Percentiles rank a stretch among this genome's conserved stretches.
Conservation (phyloP, 2,888 invertebrate genomes). For the Aricia artaxerxes region DNA sequence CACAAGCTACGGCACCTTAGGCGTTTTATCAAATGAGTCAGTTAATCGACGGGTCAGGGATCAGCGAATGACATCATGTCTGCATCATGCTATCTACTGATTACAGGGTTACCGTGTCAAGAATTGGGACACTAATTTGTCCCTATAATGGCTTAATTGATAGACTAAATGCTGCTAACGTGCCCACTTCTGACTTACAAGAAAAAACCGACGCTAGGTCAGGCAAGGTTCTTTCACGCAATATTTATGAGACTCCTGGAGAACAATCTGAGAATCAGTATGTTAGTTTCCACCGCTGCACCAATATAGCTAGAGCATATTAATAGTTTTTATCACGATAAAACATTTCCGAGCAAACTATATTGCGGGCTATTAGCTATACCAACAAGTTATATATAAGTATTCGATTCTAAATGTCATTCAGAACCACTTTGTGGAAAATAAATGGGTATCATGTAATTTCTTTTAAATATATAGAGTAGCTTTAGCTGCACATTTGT, state of each 20-base stretch:
- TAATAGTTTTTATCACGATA: no score
- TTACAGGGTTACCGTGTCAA: constrained; percentile 37
- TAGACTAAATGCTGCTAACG: neutral
- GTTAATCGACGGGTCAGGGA: constrained; percentile 43
- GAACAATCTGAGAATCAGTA: neutral
- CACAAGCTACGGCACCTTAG: constrained; percentile 32
- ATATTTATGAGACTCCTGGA: neutral
- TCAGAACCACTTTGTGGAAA: neutral
- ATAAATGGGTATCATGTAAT: neutral
- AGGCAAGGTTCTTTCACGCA: neutral
- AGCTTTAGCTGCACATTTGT: neutral
- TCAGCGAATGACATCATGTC: constrained; percentile 43
- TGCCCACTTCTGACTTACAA: neutral
- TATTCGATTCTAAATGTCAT: neutral
- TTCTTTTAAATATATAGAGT: neutral
- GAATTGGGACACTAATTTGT: constrained; percentile 37
- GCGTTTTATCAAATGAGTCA: constrained; percentile 41
- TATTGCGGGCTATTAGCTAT: neutral
- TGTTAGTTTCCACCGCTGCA: no score
- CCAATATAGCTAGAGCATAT: no score
- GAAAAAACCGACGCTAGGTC: neutral
- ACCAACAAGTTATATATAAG: neutral
- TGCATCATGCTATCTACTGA: constrained; percentile 39
- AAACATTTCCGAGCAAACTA: neutral
- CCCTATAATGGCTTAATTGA: neutral